Evolutionary conservation across 1,140 invertebrate species (phyloP), one percentile per base, ranked within the genome.

Genomic region (Fopius arisanus): DNA sequence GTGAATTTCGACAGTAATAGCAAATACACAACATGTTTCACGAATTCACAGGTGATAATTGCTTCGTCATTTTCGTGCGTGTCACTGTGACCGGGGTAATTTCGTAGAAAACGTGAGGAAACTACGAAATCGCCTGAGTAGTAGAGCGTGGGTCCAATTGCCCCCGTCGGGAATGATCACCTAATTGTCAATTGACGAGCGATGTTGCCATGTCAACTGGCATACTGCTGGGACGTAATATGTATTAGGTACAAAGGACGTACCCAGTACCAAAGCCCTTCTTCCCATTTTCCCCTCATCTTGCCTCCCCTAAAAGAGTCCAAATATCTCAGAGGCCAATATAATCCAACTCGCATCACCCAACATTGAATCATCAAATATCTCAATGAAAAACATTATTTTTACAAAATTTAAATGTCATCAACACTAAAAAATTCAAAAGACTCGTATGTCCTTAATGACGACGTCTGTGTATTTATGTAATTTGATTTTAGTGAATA

Each of bases 161-260:
- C 83, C 84, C 83, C 82, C 79, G 67, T 74, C 79, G 75, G 77
- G 62, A 33, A 65, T 83, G 79, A 79, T 79, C 79, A 79, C 79
- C 83, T 87, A 88, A 88, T 87, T 88, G 85, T 81, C 84, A 87
- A 87, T 88, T 87, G 84, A 84, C 83, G 81, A 28, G 78, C 84
- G 78, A 83, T 81, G 82, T 83, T 85, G 84, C 81, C 80, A 69
- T 72, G 77, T 76, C 81, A 73, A 73, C 70, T 29, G 62, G 29
- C 29, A 10, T 65, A 10, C 28, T 59, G 54, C 23, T 23, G 54
- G 23, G 54, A 26, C 23, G 2, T 14, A 23, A 59, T 51, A 51
- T n/a, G n/a, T 21, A 51, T 59, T 59, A 21, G 54, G 23, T 59
- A 21, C 6, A 59, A 59, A 14, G 19, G 54, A 26, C 19, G 23